phyloP scores from a whole-genome alignment of 2,113 vertebrate species.

The Hydrochoerus hydrochaeris region DNA sequence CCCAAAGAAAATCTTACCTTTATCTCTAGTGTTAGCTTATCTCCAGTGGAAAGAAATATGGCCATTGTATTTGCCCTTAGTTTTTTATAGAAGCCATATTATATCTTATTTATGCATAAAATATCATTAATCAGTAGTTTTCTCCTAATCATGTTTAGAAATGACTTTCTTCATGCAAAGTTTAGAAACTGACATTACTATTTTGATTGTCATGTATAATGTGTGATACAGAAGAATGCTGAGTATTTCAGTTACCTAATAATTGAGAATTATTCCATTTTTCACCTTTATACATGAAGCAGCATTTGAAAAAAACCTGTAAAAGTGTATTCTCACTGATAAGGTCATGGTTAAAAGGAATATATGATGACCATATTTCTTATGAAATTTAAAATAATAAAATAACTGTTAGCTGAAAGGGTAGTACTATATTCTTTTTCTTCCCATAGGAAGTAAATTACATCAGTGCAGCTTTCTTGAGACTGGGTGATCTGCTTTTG shows the following conservation, averaged over 20 bases:
- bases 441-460: not conserved
- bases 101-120: not conserved
- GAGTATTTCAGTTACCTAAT: not conserved
- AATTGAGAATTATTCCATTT: not conserved
- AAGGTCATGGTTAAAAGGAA: not conserved
- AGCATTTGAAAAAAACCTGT: not conserved
- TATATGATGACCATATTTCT: not conserved
- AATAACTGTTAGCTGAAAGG: not conserved
- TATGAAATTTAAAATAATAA: not conserved
- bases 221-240: not conserved
- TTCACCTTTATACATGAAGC: not conserved
- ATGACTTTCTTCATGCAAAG: not conserved
- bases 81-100: not conserved
- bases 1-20: not conserved
- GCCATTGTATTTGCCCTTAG: not conserved
- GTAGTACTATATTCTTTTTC: not conserved
- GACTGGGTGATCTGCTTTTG: not conserved
- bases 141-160: not conserved
- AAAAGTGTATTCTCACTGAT: not conserved
- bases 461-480: not conserved
- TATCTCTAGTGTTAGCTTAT: not conserved
- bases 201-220: not conserved
- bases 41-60: not conserved
- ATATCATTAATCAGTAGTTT: not conserved
- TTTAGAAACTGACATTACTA: not conserved